Base-by-base conservation (phyloP, 2,113 vertebrate species). In the Gadus chalcogrammus region DNA sequence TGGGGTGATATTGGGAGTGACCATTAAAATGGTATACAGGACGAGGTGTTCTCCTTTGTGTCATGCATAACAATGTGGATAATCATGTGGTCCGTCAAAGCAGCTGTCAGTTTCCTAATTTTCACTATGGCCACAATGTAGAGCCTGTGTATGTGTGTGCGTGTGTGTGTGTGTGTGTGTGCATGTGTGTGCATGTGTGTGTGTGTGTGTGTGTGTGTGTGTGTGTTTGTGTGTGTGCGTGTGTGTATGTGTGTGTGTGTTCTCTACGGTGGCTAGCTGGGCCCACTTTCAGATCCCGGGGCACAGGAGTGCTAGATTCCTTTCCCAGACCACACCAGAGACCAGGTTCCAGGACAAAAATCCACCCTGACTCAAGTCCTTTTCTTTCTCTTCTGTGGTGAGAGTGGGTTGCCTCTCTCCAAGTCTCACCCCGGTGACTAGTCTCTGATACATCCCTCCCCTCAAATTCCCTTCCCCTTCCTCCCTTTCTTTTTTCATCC, bases 401-500 rank as follows among this genome's bases (percentile, higher is more conserved):
- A 74, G 83, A 73, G 84, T 89, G 81, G 87, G 88, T 74, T 85
- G 80, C 70, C 85, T 75, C 72, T 69, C 77, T 85, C 69, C 68
- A 76, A 70, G 62, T 18, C 48, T 71, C 69, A 71, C 27, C 69
- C 28, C 62, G 53, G 27, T 85, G 87, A 88, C 85, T 82, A 85
- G 81, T 79, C 77, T 83, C 79, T 76, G 68, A 87, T 78, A 82
- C 79, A 86, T 84, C 22, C 28, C 16, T 63, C 24, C 9, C 42
- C 22, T 28, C 27, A 3, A 8, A 74, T 22, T 69, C 61, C 75
- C 76, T 80, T 65, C 68, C 81, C 48, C 68, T 70, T 69, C 61
- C 77, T 70, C 62, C 69, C 71, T 67, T 75, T 74, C 61, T 59
- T 75, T 73, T 27, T 27, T 31, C 24, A 66, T 48, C 18, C 15